A percentile compares a stretch with the other conserved stretches of the same genome.
Evolutionary conservation across 2,888 invertebrate genomes (phyloP).

Genomic region (Eueremaeus valkanovi): DNA sequence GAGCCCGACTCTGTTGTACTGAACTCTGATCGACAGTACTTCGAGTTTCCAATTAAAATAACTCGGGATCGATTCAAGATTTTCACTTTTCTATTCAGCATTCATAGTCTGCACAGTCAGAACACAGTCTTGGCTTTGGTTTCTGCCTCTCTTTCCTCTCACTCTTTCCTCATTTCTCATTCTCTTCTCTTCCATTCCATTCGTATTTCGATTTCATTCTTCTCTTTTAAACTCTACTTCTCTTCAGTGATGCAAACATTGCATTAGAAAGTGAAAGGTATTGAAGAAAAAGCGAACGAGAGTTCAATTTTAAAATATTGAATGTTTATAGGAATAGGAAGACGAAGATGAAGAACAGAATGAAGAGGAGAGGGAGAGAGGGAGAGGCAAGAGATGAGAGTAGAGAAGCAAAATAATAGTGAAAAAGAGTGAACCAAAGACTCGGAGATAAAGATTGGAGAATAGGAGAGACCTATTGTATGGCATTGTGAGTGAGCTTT

Average conservation of each 20-base stretch:
- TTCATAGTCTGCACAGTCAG: not conserved
- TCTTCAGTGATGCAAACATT: slow-evolving; percentile 28
- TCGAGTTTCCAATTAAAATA: slow-evolving; percentile 29
- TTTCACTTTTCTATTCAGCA: slow-evolving; percentile 5
- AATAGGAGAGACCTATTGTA: slow-evolving; percentile 22
- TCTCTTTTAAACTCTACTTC: slow-evolving; percentile 6
- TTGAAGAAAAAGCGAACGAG: slow-evolving; percentile 12
- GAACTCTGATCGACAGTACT: slow-evolving; percentile 20
- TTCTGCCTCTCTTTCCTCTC: not conserved
- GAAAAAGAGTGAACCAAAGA: slow-evolving; percentile 6
- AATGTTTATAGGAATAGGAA: slow-evolving; percentile 25
- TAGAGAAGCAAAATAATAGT: not conserved
- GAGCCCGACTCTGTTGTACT: not conserved
- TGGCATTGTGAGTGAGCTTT: not conserved
- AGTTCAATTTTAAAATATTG: slow-evolving; percentile 28
- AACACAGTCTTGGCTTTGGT: not conserved
- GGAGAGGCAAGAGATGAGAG: not conserved
- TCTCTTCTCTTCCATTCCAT: not conserved
- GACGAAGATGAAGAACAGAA: not conserved
- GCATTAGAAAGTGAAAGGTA: not conserved
- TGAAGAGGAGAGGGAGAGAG: not conserved
- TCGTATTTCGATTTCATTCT: slow-evolving; percentile 3
- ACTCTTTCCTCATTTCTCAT: not conserved
- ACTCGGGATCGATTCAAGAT: slow-evolving; percentile 25
- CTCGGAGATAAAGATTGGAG: not conserved